phyloP scores from a whole-genome alignment of 2,888 invertebrate genomes.

The Colletes collaris region DNA sequence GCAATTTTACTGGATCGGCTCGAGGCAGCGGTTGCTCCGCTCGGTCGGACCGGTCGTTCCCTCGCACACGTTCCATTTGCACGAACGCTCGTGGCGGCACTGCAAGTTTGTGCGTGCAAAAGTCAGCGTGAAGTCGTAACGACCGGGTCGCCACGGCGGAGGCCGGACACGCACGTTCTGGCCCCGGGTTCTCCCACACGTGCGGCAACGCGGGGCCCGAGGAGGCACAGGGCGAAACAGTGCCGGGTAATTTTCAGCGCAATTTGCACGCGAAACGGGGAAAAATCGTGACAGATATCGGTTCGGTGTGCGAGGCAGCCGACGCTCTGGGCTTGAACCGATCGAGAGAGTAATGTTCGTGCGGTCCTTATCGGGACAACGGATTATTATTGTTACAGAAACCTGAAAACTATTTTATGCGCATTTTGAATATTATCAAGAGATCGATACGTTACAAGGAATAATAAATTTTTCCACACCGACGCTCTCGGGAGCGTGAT shows the following conservation, averaged over 20 bases:
- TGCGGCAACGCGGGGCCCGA: slow-evolving; percentile 25
- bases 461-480: too few relatives aligned
- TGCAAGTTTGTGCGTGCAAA: slow-evolving; percentile 74
- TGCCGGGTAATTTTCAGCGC: slow-evolving; percentile 47
- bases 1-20: slow-evolving; percentile 71
- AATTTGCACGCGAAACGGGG: slow-evolving; percentile 41
- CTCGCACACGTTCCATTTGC: slow-evolving; percentile 74
- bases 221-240: neutral
- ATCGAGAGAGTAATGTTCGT: too few relatives aligned
- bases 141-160: slow-evolving; percentile 74
- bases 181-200: slow-evolving; percentile 72
- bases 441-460: too few relatives aligned
- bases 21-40: slow-evolving; percentile 58
- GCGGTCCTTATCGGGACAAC: too few relatives aligned
- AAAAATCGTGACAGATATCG: slow-evolving; percentile 19
- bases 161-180: slow-evolving; percentile 74
- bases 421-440: too few relatives aligned
- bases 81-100: slow-evolving; percentile 78
- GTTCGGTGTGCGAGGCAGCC: too few relatives aligned
- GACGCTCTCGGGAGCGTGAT: too few relatives aligned
- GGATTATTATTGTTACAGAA: too few relatives aligned
- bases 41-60: slow-evolving; percentile 32
- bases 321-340: too few relatives aligned
- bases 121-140: slow-evolving; percentile 82
- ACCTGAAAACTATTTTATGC: too few relatives aligned